Evolutionary conservation across 2,888 invertebrate genomes (phyloP).

Genomic region (Tachina grossa): DNA sequence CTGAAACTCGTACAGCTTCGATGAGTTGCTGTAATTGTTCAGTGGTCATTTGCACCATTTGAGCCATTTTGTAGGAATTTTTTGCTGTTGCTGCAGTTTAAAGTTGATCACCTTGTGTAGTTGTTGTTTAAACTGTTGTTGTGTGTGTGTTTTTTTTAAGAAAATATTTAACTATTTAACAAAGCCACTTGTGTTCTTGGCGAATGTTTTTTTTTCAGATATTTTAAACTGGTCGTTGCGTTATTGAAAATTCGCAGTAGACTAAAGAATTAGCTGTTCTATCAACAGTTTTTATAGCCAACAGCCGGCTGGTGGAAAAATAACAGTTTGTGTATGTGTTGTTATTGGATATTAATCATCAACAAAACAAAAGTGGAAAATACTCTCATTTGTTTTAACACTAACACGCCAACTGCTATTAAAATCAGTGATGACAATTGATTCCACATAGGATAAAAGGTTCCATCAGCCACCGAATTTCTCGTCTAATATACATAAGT

Average conservation of each 20-base stretch:
- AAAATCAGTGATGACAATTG: neutral
- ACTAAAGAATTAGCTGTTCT: conserved; percentile 15
- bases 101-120: conserved; percentile 8
- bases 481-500: too few species aligned
- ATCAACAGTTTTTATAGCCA: conserved; percentile 44
- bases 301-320: neutral
- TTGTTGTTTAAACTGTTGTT: conserved; percentile 19
- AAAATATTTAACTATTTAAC: conserved; percentile 55
- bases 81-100: neutral
- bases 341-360: neutral
- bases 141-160: neutral
- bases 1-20: conserved; percentile 76
- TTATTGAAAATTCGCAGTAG: conserved; percentile 49
- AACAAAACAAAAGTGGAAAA: neutral
- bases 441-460: too few species aligned
- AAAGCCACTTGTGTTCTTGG: conserved; percentile 62
- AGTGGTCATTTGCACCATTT: conserved; percentile 76
- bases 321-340: neutral
- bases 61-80: conserved; percentile 70
- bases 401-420: neutral
- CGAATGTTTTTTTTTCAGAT: conserved; percentile 64
- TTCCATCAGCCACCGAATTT: too few species aligned
- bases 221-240: conserved; percentile 59
- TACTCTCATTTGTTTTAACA: conserved; percentile 8
- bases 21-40: conserved; percentile 79